A percentile compares a stretch with the other conserved stretches of the same genome.
Conservation (phyloP, 35 echinoderm and acorn worm genomes). For the Heliocidaris tuberculata region DNA sequence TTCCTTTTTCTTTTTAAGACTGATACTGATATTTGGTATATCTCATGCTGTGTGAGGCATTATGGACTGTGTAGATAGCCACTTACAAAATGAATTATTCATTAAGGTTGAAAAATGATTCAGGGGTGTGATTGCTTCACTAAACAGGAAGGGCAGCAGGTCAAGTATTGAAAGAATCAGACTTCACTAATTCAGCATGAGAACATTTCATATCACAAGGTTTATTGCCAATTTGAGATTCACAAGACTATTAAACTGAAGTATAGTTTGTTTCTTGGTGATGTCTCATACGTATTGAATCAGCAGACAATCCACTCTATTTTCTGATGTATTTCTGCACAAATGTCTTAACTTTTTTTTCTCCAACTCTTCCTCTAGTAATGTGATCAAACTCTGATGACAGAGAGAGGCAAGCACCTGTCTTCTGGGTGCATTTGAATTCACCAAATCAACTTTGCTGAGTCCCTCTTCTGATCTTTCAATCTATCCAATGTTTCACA, state of each 20-base stretch:
- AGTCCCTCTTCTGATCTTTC: background rate
- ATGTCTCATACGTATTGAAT: background rate
- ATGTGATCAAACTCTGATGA: background rate
- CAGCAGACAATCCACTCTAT: background rate
- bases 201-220: background rate
- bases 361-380: background rate
- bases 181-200: background rate
- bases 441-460: background rate
- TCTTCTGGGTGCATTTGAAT: background rate
- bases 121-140: background rate
- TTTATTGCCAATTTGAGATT: no score
- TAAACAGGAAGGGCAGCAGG: background rate
- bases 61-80: background rate
- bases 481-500: background rate
- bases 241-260: no score
- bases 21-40: background rate
- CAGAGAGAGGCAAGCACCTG: background rate
- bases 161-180: background rate
- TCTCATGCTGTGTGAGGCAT: background rate
- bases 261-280: background rate
- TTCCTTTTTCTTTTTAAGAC: background rate
- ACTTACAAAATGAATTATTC: background rate
- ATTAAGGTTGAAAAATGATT: background rate
- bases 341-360: background rate
- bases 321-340: background rate